Base-by-base conservation (phyloP, 2,113 vertebrate genomes). In the Heliornis fulica region DNA sequence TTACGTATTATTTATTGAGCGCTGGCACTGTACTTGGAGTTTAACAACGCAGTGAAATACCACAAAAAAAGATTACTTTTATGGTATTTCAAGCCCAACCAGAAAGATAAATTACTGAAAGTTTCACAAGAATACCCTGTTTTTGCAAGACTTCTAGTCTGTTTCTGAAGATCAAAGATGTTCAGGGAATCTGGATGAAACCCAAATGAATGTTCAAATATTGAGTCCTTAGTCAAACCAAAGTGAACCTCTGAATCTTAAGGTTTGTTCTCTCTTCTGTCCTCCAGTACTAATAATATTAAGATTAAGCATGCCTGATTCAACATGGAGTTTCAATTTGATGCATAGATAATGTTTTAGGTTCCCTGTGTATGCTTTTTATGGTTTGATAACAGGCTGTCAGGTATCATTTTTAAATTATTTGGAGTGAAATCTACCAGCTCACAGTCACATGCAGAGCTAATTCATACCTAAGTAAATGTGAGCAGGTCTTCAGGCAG, bases 21-120 rank as follows among this genome's bases (percentile, higher is more conserved):
- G 79, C 59, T 88, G 69, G 81, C 89, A 83, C 45, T 90, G 59
- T 68, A 54, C 87, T 93, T 63, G 22, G 77, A 93, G 38, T 89
- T 93, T 82, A 94, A 94, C 9, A 15, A 81, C 41, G 10, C 66
- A 64, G 43, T 66, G 93, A 94, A 96, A 94, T 86, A 88, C 82
- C 89, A 90, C 86, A 93, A 87, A 85, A 89, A 71, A 85, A 75
- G 60, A 32, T 48, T 92, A 83, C 60, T 91, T 90, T 88, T 83
- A 93, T 3, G 2, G 50, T 90, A 77, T 92, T 92, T 91, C 82
- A 90, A 85, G 15, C 36, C 60, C 22, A 3, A 95, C 32, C 60
- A 93, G 61, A 93, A 87, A 43, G 54, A 90, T n/a, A 93, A 92
- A 86, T 93, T 95, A 86, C 89, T 94, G 83, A 76, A 95, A 95